These are phyloP conservation scores for Heterodera carotae DNA, from an alignment of 1,140 invertebrate genomes.

Conservation along the genomic window DNA sequence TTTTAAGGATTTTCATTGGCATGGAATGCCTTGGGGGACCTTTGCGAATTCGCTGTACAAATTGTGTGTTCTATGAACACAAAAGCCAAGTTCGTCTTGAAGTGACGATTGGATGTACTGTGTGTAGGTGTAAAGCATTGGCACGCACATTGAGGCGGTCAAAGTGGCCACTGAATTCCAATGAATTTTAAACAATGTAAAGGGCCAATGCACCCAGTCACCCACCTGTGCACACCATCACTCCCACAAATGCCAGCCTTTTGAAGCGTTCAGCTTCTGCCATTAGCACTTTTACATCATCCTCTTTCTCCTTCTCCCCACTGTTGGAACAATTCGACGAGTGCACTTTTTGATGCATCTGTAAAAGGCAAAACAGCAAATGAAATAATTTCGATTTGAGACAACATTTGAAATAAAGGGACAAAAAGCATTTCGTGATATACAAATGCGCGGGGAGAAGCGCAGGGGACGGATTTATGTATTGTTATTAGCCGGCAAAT, in stretches of 20 bases:
- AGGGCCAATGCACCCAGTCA: background rate
- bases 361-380: background rate
- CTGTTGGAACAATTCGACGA: background rate
- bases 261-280: conserved; percentile 36
- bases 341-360: background rate
- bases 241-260: conserved; percentile 51
- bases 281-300: conserved; percentile 29
- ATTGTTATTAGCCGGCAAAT: background rate
- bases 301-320: conserved; percentile 8
- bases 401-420: too few relatives aligned
- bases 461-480: background rate
- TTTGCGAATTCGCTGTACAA: conserved; percentile 37
- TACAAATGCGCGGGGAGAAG: background rate
- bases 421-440: too few relatives aligned
- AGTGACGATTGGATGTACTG: conserved; percentile 57
- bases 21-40: conserved; percentile 11
- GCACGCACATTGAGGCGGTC: conserved; percentile 54
- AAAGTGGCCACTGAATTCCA: conserved; percentile 54
- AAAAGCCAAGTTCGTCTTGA: conserved; percentile 55
- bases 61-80: conserved; percentile 51
- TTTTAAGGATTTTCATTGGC: background rate
- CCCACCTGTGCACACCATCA: conserved; percentile 37
- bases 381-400: background rate
- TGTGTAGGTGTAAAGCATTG: conserved; percentile 58
- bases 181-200: conserved; percentile 27